Base-by-base conservation (phyloP, 2,797 vertebrate genomes). In the Nannoperca australis region DNA sequence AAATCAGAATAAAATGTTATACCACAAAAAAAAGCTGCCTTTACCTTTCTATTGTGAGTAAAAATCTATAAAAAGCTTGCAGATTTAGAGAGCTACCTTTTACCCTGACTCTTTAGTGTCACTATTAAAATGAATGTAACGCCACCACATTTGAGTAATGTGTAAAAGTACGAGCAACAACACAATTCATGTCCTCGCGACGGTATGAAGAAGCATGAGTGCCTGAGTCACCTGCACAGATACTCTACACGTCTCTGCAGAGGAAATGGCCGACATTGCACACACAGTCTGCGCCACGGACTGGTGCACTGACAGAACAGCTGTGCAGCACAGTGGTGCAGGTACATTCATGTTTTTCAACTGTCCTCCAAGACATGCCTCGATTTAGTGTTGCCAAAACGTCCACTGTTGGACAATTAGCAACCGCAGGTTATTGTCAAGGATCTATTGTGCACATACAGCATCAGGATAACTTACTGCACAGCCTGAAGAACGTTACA, bases 401-500 rank as follows among this genome's bases (percentile, higher is more conserved):
- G 2, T 61, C 13, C 32, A 13, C 49, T 11, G 17, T 17, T 49
- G 34, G n/a, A 18, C 38, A 32, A 22, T 34, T 20, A 20, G 17
- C 17, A 36, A 2, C 11, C 20, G 11, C 38, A 36, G 1, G 20
- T 18, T 40, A 20, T 12, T 54, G 20, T n/a, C 7, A 45, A 11
- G n/a, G 30, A 51, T 27, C 45, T 24, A 20, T 22, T n/a, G 30
- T 10, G 4, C 40, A 38, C 7, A n/a, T 22, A 10, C 13, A 24
- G 2, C 9, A 7, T 58, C 13, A 11, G 38, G 15, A 47, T 3
- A 30, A 49, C 3, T 47, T 12, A 24, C 27, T 7, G 4, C 30
- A 49, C n/a, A 67, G 54, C 44, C 38, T 53, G 27, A 20, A 50
- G 47, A 68, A 76, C 34, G 27, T 55, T 59, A 66, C 42, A 49